These are phyloP conservation scores for Eurytoma californica DNA, from an alignment of 2,888 invertebrate species.

Conservation along the genomic window DNA sequence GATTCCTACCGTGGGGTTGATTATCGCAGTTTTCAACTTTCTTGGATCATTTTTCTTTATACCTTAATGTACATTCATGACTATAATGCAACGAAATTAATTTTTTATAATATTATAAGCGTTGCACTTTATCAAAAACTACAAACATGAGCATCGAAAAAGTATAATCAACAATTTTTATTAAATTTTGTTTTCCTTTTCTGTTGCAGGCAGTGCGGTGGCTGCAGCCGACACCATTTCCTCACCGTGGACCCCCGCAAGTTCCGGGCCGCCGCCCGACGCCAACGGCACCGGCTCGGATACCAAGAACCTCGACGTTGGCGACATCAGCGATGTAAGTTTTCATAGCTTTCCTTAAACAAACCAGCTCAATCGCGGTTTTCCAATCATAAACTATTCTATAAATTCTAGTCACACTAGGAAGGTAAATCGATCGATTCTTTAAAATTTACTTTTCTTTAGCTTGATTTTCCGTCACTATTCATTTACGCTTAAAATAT, in stretches of 20 bases:
- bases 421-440: too few species aligned
- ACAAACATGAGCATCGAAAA: too few species aligned
- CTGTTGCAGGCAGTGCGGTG: constrained; percentile 80
- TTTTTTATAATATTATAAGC: too few species aligned
- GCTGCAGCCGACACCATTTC: constrained; percentile 95
- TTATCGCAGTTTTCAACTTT: background rate
- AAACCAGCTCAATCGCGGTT: background rate
- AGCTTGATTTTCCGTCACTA: too few species aligned
- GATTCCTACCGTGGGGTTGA: background rate
- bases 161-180: background rate
- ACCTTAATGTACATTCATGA: too few species aligned
- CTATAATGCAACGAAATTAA: too few species aligned
- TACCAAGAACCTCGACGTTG: constrained; percentile 93
- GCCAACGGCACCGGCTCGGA: constrained; percentile 94
- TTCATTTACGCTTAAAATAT: too few species aligned
- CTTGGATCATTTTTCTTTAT: too few species aligned
- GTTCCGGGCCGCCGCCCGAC: constrained; percentile 89
- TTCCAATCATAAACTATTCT: too few species aligned
- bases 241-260: constrained; percentile 96
- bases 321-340: constrained; percentile 92
- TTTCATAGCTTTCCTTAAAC: background rate
- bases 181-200: constrained; percentile 47
- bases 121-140: too few species aligned
- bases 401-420: too few species aligned
- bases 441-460: too few species aligned